Evolutionary conservation across 2,113 vertebrate genomes (phyloP).

Genomic region (Gymnorhina tibicen): DNA sequence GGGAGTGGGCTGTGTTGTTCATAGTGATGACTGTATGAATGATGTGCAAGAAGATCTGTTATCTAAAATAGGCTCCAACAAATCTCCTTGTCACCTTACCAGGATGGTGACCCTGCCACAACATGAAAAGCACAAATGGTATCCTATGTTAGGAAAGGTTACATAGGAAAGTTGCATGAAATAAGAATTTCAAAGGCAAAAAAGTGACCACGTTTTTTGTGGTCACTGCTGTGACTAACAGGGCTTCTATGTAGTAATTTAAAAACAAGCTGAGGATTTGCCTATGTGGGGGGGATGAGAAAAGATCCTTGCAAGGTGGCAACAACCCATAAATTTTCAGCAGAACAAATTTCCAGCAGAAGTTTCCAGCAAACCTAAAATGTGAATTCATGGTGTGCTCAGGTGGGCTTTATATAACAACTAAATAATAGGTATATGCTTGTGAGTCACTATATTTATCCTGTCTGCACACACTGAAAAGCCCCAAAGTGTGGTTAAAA

Average conservation of each 20-base stretch:
- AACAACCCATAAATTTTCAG: no score
- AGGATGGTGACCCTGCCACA: neutral
- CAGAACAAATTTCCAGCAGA: slow-evolving; percentile 37
- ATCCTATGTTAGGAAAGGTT: neutral
- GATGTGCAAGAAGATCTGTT: neutral
- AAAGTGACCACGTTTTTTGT: neutral
- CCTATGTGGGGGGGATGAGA: neutral
- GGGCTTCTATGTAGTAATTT: neutral
- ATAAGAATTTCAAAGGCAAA: slow-evolving; percentile 5
- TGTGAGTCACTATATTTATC: slow-evolving; percentile 42
- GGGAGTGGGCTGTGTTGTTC: neutral
- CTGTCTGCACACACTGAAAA: slow-evolving; percentile 17
- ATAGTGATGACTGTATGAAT: neutral
- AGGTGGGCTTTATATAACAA: slow-evolving; percentile 59
- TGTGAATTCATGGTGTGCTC: slow-evolving; percentile 12
- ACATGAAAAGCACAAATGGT: neutral
- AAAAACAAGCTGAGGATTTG: neutral
- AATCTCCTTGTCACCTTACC: neutral
- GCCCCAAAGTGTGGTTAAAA: slow-evolving; percentile 1
- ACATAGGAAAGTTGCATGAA: neutral
- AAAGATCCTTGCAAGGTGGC: neutral
- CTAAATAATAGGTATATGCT: slow-evolving; percentile 60
- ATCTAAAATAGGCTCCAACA: neutral
- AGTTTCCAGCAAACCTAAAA: slow-evolving; percentile 32
- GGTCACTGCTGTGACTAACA: slow-evolving; percentile 17